These are phyloP conservation scores for Mareca penelope DNA, from an alignment of 2,797 vertebrate species.

Conservation along the genomic window DNA sequence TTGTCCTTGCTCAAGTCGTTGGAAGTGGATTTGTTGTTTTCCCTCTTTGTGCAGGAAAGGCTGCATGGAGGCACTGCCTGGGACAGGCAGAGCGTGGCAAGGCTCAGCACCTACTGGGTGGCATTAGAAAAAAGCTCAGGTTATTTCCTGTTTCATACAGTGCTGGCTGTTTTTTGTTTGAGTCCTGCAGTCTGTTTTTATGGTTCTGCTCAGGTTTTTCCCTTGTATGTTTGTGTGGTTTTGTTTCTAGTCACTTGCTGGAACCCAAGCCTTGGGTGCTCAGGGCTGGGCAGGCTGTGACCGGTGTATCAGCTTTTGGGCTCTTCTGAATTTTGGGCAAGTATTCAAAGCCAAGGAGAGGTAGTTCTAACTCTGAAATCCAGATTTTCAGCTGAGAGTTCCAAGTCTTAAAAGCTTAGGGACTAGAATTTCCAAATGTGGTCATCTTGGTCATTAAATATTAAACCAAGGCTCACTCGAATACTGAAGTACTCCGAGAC, in stretches of 20 bases:
- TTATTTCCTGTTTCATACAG: background rate
- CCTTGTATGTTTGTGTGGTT: background rate
- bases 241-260: background rate
- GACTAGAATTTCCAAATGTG: constrained; percentile 1
- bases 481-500: background rate
- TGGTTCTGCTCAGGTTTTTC: background rate
- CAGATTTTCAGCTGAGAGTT: background rate
- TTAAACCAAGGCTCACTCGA: background rate
- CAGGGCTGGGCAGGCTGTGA: rapidly evolving
- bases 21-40: background rate
- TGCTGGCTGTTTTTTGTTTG: background rate
- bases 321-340: background rate
- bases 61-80: rapidly evolving
- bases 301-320: background rate
- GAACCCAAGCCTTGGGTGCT: rapidly evolving
- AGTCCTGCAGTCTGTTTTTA: background rate
- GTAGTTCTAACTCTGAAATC: background rate
- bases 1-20: background rate
- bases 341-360: background rate
- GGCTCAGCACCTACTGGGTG: background rate
- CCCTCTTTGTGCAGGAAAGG: background rate
- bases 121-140: background rate
- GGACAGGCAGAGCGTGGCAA: rapidly evolving
- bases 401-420: background rate
- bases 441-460: constrained; percentile 33